Evolutionary conservation across 2,797 vertebrate species (phyloP), one percentile per base, ranked within the genome.

Genomic region (Danio albolineatus): DNA sequence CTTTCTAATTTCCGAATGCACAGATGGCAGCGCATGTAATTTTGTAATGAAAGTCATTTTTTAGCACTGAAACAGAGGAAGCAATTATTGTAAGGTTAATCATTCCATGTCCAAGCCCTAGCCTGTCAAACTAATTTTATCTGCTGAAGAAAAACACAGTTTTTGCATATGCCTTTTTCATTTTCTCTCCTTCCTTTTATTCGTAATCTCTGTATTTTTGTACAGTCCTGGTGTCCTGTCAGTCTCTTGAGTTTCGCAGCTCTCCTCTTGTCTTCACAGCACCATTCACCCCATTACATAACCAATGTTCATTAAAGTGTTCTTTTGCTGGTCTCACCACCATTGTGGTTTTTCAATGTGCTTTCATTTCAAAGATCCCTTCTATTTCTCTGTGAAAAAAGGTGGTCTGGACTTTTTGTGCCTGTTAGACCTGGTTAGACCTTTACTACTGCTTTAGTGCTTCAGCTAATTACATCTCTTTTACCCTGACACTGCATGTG

Each of bases 291-390:
- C 81, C 61, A 2, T 49, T 76, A 41, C 78, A 81, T 91, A 87
- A 91, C 87, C 80, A 82, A 89, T 89, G 86, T 88, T 90, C 83
- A 84, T 85, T 54, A 90, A 88, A 83, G 83, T 78, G 43, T 70
- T 85, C 83, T 81, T 2, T 19, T 77, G 72, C 73, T 80, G 69
- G 83, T 86, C 70, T 41, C 64, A 77, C 21, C 48, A 57, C 57
- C n/a, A 56, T 60, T 36, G 28, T 51, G 43, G 49, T 64, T 60
- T 43, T 84, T 87, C 90, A 87, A 89, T 88, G 84, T 73, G 78
- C 82, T 82, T 71, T 36, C 66, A 36, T 59, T 6, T 39, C 73
- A 62, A 43, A 44, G 1, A 72, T 38, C 69, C 21, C n/a, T 57
- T 12, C 12, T 72, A 12, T 43, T 14, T 57, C 51, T 39, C 4